Percentiles rank a stretch among this genome's conserved stretches.
Evolutionary conservation across 2,113 vertebrate species (phyloP).

Genomic region (Synodontis membranacea): DNA sequence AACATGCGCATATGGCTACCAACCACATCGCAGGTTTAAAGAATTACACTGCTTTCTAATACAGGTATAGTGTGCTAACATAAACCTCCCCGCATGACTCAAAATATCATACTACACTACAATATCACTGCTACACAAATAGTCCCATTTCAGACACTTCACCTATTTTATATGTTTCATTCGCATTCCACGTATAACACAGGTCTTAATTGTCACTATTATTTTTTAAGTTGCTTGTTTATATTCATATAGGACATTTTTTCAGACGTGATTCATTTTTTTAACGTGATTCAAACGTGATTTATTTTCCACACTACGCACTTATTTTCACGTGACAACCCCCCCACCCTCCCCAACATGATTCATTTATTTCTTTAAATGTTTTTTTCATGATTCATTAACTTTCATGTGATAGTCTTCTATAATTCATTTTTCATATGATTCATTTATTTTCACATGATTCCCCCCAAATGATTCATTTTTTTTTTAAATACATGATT

Average conservation of each 20-base stretch:
- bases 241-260: not conserved
- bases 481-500: not conserved
- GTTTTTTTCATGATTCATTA: not conserved
- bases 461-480: not conserved
- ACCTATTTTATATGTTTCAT: not conserved
- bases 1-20: constrained; percentile 65
- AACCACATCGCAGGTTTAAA: constrained; percentile 56
- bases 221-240: not conserved
- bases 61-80: not conserved
- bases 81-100: not conserved
- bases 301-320: not conserved
- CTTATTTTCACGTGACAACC: not conserved
- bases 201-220: not conserved
- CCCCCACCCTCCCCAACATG: not conserved
- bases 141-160: not conserved
- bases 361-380: not conserved
- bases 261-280: not conserved
- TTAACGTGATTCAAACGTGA: not conserved
- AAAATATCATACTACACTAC: not conserved
- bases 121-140: not conserved
- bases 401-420: not conserved
- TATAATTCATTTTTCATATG: not conserved
- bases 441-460: not conserved
- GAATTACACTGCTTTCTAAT: too few species aligned
- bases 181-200: not conserved